Evolutionary conservation across 1,140 invertebrate species (phyloP).

Genomic region (Pentalonia nigronervosa): DNA sequence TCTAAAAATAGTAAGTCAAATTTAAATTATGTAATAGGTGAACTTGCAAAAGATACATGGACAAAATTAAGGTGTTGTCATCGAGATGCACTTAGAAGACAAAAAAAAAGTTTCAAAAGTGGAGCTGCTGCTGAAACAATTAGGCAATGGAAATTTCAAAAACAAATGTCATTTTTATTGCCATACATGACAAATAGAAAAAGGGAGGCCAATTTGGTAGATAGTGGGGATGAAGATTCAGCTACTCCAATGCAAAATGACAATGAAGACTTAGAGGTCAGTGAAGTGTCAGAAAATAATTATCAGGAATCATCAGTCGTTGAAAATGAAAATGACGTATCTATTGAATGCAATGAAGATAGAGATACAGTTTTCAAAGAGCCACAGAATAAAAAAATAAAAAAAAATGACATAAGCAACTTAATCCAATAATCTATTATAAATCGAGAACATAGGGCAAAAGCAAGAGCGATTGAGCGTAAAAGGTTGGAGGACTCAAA

Average conservation of each 20-base stretch:
- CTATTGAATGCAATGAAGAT: not conserved
- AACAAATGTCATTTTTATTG: slow-evolving; percentile 5
- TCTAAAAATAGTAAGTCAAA: not conserved
- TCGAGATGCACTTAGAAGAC: not conserved
- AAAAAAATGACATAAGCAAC: slow-evolving; percentile 2
- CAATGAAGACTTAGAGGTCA: not conserved
- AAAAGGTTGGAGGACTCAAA: not conserved
- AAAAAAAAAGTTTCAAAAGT: not conserved
- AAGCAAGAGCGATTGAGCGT: not conserved
- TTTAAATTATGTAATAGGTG: not conserved
- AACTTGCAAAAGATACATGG: not conserved
- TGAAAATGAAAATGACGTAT: not conserved
- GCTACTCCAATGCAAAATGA: not conserved
- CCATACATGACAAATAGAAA: slow-evolving; percentile 14
- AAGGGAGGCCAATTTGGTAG: not conserved
- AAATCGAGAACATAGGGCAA: slow-evolving; percentile 14
- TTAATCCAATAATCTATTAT: not conserved
- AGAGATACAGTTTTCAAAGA: not conserved
- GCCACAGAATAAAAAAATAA: not conserved
- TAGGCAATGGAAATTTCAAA: not conserved
- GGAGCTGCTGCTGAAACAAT: slow-evolving; percentile 7
- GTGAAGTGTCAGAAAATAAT: not conserved
- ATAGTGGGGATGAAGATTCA: not conserved
- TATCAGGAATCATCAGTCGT: not conserved
- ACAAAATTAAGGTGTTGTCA: slow-evolving; percentile 1